Base-by-base conservation (phyloP, 2,797 vertebrate species). In the Cuculus canorus region DNA sequence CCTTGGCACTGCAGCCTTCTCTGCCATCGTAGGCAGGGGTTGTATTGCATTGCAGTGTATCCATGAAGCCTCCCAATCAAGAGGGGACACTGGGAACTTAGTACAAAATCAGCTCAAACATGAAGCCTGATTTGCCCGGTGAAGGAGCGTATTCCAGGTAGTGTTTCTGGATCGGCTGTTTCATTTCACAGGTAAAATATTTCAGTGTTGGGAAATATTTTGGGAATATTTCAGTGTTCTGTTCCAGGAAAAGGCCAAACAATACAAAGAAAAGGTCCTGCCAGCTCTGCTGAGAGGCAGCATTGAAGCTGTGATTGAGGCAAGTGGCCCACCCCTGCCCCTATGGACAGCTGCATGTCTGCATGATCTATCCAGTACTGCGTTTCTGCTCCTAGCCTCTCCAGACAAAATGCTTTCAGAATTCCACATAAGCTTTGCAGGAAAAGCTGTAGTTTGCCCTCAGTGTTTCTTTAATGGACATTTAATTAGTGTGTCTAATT, bases 401-500 rank as follows among this genome's bases (percentile, higher is more conserved):
- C 56, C 48, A 60, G 56, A 35, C 24, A 86, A 52, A 84, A 78
- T 37, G 13, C 43, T 93, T 92, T 76, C 79, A 92, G 48, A 77
- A 22, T 16, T 82, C 37, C 45, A 32, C 41, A 39, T 50, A 13
- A 82, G 78, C 75, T 92, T 87, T 53, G 43, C 41, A 64, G 60
- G 43, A 77, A 84, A 69, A 73, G 71, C 47, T 89, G 1, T 79
- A 37, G 35, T 80, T 95, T 91, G 88, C 37, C 71, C 68, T 89
- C 68, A 95, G n/a, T 81, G 35, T 63, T 71, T 81, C 32, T 52
- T 82, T 93, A 87, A 61, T 78, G 75, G 53, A n/a, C 37, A 39
- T 84, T 92, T 85, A 80, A 94, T 93, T 85, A 57, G 61, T 75
- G 30, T 41, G 22, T 65, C 41, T 91, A 86, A 76, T 70, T 90